phyloP scores from a whole-genome alignment of 2,797 vertebrate species.

The Gorsachius magnificus region DNA sequence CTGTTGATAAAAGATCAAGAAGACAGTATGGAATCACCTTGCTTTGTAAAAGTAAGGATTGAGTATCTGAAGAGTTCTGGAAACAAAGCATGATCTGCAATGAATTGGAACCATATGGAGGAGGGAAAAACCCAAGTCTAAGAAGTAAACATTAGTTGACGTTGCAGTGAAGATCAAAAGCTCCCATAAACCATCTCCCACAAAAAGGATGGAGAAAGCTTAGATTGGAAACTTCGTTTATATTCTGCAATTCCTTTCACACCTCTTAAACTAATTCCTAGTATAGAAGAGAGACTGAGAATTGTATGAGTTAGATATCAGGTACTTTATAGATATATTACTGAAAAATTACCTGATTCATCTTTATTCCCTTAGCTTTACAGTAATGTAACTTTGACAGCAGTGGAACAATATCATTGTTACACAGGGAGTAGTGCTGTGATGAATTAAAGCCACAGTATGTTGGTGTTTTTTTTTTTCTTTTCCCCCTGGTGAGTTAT shows the following conservation, averaged over 20 bases:
- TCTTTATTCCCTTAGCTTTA: not conserved
- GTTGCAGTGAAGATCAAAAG: conserved; percentile 67
- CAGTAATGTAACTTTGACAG: not conserved
- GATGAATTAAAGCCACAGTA: not conserved
- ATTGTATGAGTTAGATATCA: not conserved
- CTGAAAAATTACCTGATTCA: not conserved
- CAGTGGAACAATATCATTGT: not conserved
- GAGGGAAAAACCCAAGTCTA: not conserved
- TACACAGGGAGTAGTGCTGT: not conserved
- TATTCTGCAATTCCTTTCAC: not conserved
- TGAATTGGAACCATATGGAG: conserved; percentile 65
- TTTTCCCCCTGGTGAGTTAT: not conserved
- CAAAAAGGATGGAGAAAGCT: conserved; percentile 22
- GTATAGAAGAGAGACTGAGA: not conserved
- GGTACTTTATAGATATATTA: not conserved
- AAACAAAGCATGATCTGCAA: conserved; percentile 44
- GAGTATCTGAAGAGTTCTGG: conserved; percentile 33
- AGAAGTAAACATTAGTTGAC: conserved; percentile 43
- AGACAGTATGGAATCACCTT: conserved; percentile 13
- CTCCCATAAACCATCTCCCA: conserved; percentile 39
- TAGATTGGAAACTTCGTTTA: not conserved
- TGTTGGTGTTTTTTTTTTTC: not conserved
- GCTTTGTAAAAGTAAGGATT: conserved; percentile 33
- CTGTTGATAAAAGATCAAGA: conserved; percentile 48
- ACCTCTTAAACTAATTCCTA: not conserved